phyloP scores from a whole-genome alignment of 2,888 invertebrate genomes.

The Prosapia bicincta region DNA sequence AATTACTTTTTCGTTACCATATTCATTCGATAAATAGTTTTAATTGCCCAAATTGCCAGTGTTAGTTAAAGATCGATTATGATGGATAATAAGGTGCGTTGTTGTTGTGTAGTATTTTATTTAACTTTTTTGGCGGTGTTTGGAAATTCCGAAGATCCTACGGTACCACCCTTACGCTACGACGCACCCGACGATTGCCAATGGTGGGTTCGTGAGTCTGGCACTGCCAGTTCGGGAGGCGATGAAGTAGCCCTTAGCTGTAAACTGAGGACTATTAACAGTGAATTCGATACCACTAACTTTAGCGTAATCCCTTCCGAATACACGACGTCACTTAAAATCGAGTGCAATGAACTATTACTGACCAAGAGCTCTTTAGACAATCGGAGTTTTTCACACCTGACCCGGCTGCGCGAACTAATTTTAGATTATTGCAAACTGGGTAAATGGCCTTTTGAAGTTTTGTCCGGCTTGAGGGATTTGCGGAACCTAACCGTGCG shows the following conservation, averaged over 20 bases:
- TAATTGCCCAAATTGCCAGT: too few relatives aligned
- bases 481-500: conserved; percentile 80
- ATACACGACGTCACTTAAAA: conserved; percentile 72
- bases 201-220: conserved; percentile 59
- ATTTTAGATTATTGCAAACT: conserved; percentile 84
- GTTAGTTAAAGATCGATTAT: too few relatives aligned
- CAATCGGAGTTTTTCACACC: conserved; percentile 73
- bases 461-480: conserved; percentile 74
- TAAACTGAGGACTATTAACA: conserved; percentile 78
- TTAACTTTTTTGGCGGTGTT: background rate
- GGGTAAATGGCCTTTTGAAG: conserved; percentile 74
- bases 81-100: too few relatives aligned
- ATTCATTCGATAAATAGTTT: too few relatives aligned
- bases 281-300: conserved; percentile 84
- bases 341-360: conserved; percentile 76
- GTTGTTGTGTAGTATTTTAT: background rate
- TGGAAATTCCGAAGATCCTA: conserved; percentile 22
- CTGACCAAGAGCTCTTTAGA: conserved; percentile 76
- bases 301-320: conserved; percentile 83
- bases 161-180: conserved; percentile 51
- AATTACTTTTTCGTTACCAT: too few relatives aligned
- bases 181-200: conserved; percentile 86
- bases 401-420: conserved; percentile 74
- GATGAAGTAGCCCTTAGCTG: conserved; percentile 75
- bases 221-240: conserved; percentile 27